A percentile compares a stretch with the other conserved stretches of the same genome.
Conservation (phyloP, 2,888 invertebrate genomes). For the Dolomedes plantarius region DNA sequence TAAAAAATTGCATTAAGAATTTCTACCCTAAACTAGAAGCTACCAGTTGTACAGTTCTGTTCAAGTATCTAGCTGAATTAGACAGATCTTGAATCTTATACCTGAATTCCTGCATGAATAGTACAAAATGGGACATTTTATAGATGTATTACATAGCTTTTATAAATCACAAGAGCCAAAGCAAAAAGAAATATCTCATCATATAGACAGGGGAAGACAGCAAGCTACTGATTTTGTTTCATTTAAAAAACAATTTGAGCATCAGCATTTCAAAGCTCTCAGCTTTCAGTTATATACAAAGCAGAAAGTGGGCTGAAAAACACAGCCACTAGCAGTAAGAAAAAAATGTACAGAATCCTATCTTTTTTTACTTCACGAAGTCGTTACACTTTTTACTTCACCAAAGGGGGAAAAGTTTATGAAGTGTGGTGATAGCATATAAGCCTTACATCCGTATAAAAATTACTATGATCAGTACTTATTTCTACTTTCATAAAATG, state of each 20-base stretch:
- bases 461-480: background rate
- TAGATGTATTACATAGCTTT: no score
- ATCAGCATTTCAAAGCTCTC: constrained; percentile 32
- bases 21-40: no score
- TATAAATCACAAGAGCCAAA: no score
- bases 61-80: no score
- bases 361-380: background rate
- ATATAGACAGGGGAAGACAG: constrained; percentile 35
- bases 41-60: no score
- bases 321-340: constrained; percentile 6
- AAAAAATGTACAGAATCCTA: constrained; percentile 10
- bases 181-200: constrained; percentile 19
- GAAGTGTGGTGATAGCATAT: background rate
- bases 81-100: no score
- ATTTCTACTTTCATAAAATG: background rate
- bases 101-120: no score
- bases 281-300: constrained; percentile 22
- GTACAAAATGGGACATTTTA: no score
- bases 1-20: no score
- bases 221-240: constrained; percentile 16
- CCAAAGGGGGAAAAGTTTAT: background rate
- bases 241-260: constrained; percentile 26
- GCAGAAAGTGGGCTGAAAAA: constrained; percentile 5
- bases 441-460: background rate
- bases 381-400: background rate